Conservation (phyloP, 2,888 invertebrate species). For the Tromatobia lineatoria region DNA sequence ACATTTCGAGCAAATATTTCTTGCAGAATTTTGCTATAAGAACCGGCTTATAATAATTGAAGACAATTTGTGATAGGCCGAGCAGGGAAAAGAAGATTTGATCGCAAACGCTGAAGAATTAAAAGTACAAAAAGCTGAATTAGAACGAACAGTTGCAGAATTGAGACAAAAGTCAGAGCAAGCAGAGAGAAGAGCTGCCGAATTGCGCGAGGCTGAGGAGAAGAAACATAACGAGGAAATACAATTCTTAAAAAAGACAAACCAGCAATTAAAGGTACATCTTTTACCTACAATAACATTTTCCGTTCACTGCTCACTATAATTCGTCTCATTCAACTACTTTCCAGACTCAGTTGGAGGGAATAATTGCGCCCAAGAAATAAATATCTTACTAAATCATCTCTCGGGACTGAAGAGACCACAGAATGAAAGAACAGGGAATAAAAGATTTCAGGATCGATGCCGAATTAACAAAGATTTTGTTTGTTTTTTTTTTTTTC, state of each 20-base stretch:
- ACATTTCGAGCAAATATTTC: constrained; percentile 46
- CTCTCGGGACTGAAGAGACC: background rate
- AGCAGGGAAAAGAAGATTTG: constrained; percentile 94
- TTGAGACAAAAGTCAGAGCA: constrained; percentile 92
- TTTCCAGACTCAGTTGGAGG: constrained; percentile 95
- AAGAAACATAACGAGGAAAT: constrained; percentile 97
- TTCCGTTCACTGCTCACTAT: background rate
- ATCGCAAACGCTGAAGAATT: constrained; percentile 91
- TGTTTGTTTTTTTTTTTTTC: constrained; percentile 68
- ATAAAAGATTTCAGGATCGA: background rate
- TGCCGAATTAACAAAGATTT: constrained; percentile 28
- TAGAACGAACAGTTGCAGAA: constrained; percentile 86
- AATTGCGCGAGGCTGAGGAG: constrained; percentile 95
- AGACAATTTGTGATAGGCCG: constrained; percentile 87
- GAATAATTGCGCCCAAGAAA: constrained; percentile 97
- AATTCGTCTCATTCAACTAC: constrained; percentile 62
- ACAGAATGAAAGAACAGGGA: background rate
- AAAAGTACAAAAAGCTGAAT: constrained; percentile 88
- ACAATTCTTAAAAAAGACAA: constrained; percentile 96
- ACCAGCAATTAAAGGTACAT: constrained; percentile 94
- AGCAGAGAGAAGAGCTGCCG: constrained; percentile 92
- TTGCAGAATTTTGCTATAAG: background rate
- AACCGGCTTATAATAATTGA: background rate
- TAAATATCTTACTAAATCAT: constrained; percentile 84
- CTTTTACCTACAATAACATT: background rate